These are phyloP conservation scores for Pangasius macronema DNA, from an alignment of 2,797 vertebrate genomes.

Conservation along the genomic window DNA sequence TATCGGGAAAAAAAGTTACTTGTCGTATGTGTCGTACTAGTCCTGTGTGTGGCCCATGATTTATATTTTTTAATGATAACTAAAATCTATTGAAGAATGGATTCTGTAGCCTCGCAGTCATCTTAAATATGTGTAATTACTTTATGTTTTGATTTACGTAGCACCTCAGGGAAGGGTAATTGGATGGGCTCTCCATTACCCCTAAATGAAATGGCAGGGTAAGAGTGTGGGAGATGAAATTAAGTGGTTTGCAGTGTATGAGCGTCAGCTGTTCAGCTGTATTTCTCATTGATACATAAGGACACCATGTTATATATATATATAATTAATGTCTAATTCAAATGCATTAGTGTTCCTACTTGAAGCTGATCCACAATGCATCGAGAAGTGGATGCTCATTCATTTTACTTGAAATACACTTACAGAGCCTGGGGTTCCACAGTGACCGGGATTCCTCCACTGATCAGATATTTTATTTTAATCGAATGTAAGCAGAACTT, in stretches of 20 bases:
- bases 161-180: conserved; percentile 37
- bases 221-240: conserved; percentile 22
- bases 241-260: conserved; percentile 9
- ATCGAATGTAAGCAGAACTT: neutral
- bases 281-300: conserved; percentile 13
- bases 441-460: neutral
- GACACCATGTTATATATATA: neutral
- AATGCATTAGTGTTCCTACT: conserved; percentile 1
- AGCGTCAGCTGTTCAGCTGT: neutral
- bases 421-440: neutral
- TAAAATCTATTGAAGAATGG: conserved; percentile 25
- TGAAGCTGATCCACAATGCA: neutral
- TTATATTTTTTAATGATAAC: conserved; percentile 18
- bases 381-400: neutral
- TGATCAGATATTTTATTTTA: neutral
- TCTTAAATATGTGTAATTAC: conserved; percentile 49
- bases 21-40: too few species aligned
- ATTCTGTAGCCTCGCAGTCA: conserved; percentile 22
- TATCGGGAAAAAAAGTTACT: conserved; percentile 17
- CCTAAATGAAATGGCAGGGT: conserved; percentile 27
- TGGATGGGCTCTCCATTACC: conserved; percentile 35
- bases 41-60: conserved; percentile 5
- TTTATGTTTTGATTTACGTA: conserved; percentile 52
- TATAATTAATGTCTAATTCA: conserved; percentile 16
- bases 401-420: neutral